These are phyloP conservation scores for Phengaris alcon DNA, from an alignment of 2,888 invertebrate species.

Conservation along the genomic window DNA sequence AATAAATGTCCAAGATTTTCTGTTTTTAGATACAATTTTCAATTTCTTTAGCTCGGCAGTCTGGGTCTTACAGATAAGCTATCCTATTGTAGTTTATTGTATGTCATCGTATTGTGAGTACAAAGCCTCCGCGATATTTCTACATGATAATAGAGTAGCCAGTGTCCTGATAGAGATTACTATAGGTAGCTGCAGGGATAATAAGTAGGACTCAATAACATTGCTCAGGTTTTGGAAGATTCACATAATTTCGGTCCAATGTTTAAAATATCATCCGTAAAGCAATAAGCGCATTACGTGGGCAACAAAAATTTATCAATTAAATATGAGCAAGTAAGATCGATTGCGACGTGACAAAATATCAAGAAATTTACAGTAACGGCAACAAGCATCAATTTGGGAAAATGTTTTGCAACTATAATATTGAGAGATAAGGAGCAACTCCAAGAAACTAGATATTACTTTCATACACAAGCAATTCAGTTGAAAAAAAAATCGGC, in stretches of 20 bases:
- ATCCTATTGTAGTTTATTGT: slow-evolving; percentile 16
- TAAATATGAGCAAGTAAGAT: too few species aligned
- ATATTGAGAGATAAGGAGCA: too few species aligned
- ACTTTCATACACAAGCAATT: too few species aligned
- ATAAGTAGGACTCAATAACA: not conserved
- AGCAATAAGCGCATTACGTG: too few species aligned
- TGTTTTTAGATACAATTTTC: slow-evolving; percentile 6
- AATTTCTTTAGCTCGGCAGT: not conserved
- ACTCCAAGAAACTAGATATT: too few species aligned
- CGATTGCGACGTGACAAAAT: too few species aligned
- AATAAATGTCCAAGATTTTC: not conserved
- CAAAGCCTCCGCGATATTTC: slow-evolving; percentile 6
- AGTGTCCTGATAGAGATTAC: slow-evolving; percentile 1
- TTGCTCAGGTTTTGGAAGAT: not conserved
- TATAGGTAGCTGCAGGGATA: not conserved
- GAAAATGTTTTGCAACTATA: too few species aligned
- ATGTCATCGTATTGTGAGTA: slow-evolving; percentile 14
- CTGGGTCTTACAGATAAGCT: slow-evolving; percentile 15
- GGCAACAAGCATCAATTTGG: too few species aligned
- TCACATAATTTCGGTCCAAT: not conserved
- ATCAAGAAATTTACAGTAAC: too few species aligned
- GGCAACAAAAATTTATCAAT: too few species aligned
- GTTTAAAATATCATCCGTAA: too few species aligned
- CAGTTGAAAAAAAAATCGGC: too few species aligned
- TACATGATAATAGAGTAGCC: slow-evolving; percentile 7